Percentiles rank a stretch among this genome's conserved stretches.
These are phyloP conservation scores for Philereme vetulata DNA, from an alignment of 2,888 invertebrate species.

Conservation along the genomic window DNA sequence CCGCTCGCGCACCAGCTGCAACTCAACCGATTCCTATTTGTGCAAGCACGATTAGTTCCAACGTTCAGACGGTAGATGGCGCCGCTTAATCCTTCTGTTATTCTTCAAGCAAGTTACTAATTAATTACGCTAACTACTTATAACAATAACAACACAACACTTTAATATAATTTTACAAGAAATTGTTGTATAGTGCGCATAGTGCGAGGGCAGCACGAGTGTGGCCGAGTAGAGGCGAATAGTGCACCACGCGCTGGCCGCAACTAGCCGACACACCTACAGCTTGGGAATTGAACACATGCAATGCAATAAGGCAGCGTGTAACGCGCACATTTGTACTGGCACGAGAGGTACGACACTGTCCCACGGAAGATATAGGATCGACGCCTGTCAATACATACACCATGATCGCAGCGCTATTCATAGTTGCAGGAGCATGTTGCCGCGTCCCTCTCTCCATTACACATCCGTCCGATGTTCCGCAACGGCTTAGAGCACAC, in stretches of 20 bases:
- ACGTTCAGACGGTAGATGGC: slow-evolving; percentile 4
- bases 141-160: slow-evolving; percentile 5
- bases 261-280: not conserved
- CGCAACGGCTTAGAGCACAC: slow-evolving; percentile 7
- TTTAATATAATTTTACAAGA: slow-evolving; percentile 1
- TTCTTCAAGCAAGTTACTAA: slow-evolving; percentile 9
- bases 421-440: slow-evolving; percentile 23
- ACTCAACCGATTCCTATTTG: too few relatives aligned
- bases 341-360: not conserved
- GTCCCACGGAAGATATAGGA: not conserved
- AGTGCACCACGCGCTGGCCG: not conserved
- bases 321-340: slow-evolving; percentile 1
- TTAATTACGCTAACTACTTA: slow-evolving; percentile 3
- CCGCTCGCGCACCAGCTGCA: too few relatives aligned
- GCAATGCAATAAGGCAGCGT: slow-evolving; percentile 60
- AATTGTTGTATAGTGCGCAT: slow-evolving; percentile 7
- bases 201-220: not conserved
- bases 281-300: slow-evolving; percentile 63
- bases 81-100: slow-evolving; percentile 6
- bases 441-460: slow-evolving; percentile 41
- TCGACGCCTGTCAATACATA: too few relatives aligned
- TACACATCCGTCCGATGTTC: slow-evolving; percentile 41
- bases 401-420: slow-evolving; percentile 3
- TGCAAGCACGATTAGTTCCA: not conserved
- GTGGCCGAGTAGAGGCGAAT: not conserved